Evolutionary conservation across 2,888 invertebrate species (phyloP).

Genomic region (Phalera bucephala): DNA sequence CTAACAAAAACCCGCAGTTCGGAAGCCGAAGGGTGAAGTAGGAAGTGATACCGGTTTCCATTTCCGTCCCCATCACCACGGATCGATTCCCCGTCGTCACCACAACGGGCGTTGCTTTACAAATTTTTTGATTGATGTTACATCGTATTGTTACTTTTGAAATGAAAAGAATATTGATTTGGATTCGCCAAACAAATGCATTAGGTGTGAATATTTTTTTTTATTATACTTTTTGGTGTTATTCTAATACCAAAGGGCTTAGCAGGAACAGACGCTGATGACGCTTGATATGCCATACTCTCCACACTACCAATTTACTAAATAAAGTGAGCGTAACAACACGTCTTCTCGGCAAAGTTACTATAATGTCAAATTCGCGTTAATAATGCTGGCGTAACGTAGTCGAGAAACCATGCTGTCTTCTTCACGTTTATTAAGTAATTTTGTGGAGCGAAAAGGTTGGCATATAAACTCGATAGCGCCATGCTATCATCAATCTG

Average conservation of each 20-base stretch:
- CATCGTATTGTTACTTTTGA: constrained; percentile 42
- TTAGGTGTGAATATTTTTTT: constrained; percentile 8
- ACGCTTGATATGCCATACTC: too few relatives aligned
- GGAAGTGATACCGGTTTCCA: constrained; percentile 74
- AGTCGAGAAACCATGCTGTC: too few relatives aligned
- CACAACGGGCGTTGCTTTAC: constrained; percentile 59
- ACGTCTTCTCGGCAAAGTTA: too few relatives aligned
- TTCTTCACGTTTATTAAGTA: too few relatives aligned
- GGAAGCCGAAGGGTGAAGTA: constrained; percentile 59
- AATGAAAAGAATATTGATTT: constrained; percentile 50
- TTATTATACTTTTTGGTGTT: constrained; percentile 21
- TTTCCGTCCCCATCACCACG: constrained; percentile 60
- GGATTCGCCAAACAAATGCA: constrained; percentile 30
- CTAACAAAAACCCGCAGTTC: constrained; percentile 35
- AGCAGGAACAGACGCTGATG: too few relatives aligned
- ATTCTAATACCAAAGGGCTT: constrained; percentile 16
- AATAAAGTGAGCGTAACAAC: too few relatives aligned
- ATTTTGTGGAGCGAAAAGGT: too few relatives aligned
- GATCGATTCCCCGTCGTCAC: constrained; percentile 68
- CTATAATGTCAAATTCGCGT: too few relatives aligned
- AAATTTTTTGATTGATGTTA: constrained; percentile 68
- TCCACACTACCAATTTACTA: too few relatives aligned
- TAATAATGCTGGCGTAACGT: too few relatives aligned
- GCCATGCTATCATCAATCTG: too few relatives aligned
- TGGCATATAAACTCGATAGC: too few relatives aligned